phyloP scores from a whole-genome alignment of 1,140 invertebrate genomes.

The Potamilus streckersoni region DNA sequence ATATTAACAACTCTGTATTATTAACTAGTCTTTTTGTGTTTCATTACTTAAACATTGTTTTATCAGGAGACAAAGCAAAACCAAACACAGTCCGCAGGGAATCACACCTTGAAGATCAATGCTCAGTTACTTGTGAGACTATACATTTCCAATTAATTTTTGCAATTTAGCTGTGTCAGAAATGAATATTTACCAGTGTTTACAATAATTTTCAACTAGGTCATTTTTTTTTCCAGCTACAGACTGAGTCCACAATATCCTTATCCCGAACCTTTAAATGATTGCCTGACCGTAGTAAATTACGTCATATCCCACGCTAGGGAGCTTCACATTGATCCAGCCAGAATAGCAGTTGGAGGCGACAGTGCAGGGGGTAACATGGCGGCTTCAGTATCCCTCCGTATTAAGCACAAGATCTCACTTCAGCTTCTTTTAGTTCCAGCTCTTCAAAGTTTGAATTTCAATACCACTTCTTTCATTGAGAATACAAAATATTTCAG shows the following conservation, averaged over 20 bases:
- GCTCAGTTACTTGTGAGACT: no score
- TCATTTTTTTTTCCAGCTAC: conserved; percentile 32
- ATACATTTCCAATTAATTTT: no score
- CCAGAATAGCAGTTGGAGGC: conserved; percentile 37
- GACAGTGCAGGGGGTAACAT: conserved; percentile 47
- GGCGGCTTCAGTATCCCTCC: conserved; percentile 38
- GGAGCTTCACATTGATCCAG: conserved; percentile 33
- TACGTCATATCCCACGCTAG: conserved; percentile 35
- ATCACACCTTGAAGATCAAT: no score
- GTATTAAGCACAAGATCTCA: conserved; percentile 28
- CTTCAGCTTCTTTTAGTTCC: conserved; percentile 58
- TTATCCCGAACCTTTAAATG: conserved; percentile 39
- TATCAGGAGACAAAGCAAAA: no score
- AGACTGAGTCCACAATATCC: conserved; percentile 41
- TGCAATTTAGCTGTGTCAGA: no score
- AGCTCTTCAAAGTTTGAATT: conserved; percentile 50
- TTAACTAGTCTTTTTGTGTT: no score
- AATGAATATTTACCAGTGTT: no score
- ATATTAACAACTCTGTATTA: no score
- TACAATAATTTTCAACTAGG: background rate
- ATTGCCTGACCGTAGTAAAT: conserved; percentile 38
- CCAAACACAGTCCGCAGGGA: no score
- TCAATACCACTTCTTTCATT: conserved; percentile 48
- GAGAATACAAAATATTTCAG: conserved; percentile 41
- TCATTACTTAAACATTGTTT: no score